Percentiles rank a stretch among this genome's conserved stretches.
These are phyloP conservation scores for Macropus fuliginosus DNA, from an alignment of 2,797 vertebrate genomes.

Conservation along the genomic window DNA sequence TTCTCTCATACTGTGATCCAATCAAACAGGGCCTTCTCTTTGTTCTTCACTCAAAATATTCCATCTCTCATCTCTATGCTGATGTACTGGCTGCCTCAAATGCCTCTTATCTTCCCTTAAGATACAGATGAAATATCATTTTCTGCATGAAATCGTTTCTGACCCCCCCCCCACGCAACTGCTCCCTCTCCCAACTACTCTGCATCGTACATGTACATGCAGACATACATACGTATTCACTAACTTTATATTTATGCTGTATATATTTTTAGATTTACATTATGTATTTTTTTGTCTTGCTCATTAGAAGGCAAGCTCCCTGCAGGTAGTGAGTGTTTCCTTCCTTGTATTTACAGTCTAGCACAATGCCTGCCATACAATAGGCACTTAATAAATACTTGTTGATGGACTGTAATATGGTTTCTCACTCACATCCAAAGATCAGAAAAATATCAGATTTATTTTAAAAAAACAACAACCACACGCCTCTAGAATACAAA, in stretches of 20 bases:
- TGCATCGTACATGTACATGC: neutral
- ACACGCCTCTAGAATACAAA: neutral
- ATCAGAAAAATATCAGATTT: slow-evolving; percentile 42
- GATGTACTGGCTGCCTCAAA: neutral
- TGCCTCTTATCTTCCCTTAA: neutral
- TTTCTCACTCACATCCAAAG: neutral
- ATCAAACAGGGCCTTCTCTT: neutral
- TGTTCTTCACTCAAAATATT: neutral
- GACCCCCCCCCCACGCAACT: neutral
- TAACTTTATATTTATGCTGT: too few relatives aligned
- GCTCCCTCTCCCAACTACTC: neutral
- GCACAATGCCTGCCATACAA: neutral
- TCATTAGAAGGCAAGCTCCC: neutral
- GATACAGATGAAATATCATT: neutral
- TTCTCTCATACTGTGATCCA: neutral
- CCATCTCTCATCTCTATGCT: neutral
- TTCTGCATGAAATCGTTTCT: neutral
- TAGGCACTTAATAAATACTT: neutral
- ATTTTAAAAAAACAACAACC: slow-evolving; percentile 1
- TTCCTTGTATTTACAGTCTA: neutral
- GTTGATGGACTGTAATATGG: neutral
- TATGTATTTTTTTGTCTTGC: neutral
- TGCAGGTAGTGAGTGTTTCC: neutral
- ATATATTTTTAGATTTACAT: neutral
- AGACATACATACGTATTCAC: neutral